phyloP scores from a whole-genome alignment of 2,113 vertebrate species.

The Dipodomys ordii region DNA sequence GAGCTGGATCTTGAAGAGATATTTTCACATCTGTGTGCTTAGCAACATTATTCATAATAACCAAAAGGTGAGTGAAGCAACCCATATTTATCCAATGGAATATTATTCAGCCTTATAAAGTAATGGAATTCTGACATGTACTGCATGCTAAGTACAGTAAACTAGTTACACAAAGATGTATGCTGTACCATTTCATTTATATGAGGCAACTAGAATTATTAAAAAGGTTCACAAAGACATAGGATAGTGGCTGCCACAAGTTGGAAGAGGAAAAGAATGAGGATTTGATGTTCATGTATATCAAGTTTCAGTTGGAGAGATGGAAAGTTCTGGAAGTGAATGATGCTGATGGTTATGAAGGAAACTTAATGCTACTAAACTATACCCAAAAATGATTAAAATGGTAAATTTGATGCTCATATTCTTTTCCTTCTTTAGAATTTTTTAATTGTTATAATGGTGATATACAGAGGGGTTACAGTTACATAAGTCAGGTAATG shows the following conservation, averaged over 20 bases:
- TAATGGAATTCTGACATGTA: background rate
- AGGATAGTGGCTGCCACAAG: background rate
- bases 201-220: background rate
- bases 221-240: background rate
- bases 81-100: rapidly evolving
- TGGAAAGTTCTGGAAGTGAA: background rate
- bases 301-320: background rate
- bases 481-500: too few species aligned
- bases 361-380: background rate
- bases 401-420: background rate
- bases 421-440: background rate
- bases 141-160: background rate
- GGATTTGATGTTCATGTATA: background rate
- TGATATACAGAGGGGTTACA: too few species aligned
- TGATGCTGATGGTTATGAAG: too few species aligned
- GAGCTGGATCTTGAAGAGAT: background rate
- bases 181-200: background rate
- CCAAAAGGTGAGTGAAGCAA: background rate
- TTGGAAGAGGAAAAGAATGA: rapidly evolving
- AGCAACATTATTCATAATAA: background rate
- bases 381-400: background rate
- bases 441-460: too few species aligned
- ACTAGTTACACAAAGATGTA: too few species aligned
- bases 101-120: background rate
- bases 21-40: background rate